These are phyloP conservation scores for Botia kubotai DNA, from an alignment of 2,797 vertebrate genomes.

Conservation along the genomic window DNA sequence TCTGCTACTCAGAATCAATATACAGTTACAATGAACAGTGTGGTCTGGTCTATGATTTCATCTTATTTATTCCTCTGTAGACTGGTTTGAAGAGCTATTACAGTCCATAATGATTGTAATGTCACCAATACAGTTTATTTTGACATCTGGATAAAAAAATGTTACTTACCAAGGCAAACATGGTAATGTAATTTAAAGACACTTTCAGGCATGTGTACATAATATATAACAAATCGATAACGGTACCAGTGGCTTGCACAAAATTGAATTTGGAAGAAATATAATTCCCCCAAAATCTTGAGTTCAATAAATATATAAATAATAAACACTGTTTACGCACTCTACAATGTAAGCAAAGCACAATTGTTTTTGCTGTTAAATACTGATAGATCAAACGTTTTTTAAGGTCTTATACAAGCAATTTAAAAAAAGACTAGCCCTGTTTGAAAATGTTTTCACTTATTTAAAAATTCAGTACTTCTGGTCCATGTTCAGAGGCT, in stretches of 20 bases:
- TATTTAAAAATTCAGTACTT: conserved; percentile 56
- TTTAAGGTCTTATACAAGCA: neutral
- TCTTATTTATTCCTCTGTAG: neutral
- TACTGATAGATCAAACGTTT: neutral
- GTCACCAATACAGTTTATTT: conserved; percentile 20
- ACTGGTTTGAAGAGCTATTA: neutral
- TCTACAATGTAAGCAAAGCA: neutral
- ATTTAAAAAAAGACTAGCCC: neutral
- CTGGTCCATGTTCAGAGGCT: conserved; percentile 73
- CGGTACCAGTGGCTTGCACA: neutral
- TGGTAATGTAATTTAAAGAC: conserved; percentile 3
- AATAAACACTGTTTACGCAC: neutral
- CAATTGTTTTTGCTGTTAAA: neutral
- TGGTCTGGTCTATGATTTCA: conserved; percentile 14
- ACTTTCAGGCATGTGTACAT: conserved; percentile 15
- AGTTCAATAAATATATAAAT: neutral
- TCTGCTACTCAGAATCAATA: conserved; percentile 10
- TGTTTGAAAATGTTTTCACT: neutral
- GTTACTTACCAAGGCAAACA: conserved; percentile 16
- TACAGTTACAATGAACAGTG: neutral
- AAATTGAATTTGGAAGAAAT: neutral
- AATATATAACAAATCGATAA: neutral
- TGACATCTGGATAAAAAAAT: neutral
- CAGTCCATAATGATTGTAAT: conserved; percentile 1
- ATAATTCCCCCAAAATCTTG: neutral